These are phyloP conservation scores for Pachydiplax longipennis DNA, from an alignment of 2,888 invertebrate species.

Conservation along the genomic window DNA sequence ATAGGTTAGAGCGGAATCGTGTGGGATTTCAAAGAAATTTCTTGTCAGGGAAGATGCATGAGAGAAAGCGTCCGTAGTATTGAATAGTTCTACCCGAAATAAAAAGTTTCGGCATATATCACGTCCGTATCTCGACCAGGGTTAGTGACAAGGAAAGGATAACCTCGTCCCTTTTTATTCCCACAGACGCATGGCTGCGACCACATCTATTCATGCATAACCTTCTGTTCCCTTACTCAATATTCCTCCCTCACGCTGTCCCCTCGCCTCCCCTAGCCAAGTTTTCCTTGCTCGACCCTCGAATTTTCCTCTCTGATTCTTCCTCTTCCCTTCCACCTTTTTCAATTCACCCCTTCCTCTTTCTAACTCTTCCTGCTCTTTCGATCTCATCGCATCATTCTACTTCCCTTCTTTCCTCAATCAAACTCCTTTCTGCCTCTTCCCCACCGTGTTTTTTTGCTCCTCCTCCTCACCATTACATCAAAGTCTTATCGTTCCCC, in stretches of 20 bases:
- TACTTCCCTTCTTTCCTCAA: neutral
- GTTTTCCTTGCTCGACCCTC: neutral
- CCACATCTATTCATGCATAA: neutral
- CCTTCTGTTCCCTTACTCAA: neutral
- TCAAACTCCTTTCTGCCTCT: no score
- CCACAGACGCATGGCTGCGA: neutral
- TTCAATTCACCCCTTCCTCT: neutral
- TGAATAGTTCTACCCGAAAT: neutral
- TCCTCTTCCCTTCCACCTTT: neutral
- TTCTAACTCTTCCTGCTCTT: neutral
- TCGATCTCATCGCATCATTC: no score
- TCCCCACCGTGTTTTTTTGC: no score
- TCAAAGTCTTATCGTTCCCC: no score
- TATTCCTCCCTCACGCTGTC: neutral
- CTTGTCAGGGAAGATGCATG: neutral
- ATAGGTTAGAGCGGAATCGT: neutral
- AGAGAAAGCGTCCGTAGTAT: neutral
- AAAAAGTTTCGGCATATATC: neutral
- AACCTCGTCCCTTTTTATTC: neutral
- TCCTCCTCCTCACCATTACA: no score
- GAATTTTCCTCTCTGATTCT: neutral
- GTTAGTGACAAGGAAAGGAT: neutral
- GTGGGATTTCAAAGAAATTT: neutral
- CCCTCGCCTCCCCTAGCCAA: neutral
- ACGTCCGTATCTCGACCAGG: neutral